Percentiles rank a stretch among this genome's conserved stretches.
Evolutionary conservation across 1,140 invertebrate species (phyloP).

Genomic region (Probaryconus sp.): DNA sequence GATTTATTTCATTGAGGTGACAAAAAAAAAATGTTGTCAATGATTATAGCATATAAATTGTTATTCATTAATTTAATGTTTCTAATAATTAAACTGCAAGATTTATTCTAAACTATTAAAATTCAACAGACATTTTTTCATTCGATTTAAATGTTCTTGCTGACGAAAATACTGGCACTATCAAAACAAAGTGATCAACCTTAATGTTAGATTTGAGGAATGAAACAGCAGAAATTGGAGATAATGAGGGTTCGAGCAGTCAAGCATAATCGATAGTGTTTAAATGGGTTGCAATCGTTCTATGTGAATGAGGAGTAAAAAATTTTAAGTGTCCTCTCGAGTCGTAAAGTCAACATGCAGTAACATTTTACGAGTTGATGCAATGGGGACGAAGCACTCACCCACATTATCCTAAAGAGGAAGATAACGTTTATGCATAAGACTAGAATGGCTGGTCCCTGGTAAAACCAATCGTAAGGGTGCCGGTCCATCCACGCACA

Average conservation of each 20-base stretch:
- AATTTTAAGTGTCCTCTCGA: constrained; percentile 9
- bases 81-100: too few relatives aligned
- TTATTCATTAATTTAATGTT: too few relatives aligned
- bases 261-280: constrained; percentile 16
- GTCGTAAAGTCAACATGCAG: constrained; percentile 10
- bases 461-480: constrained; percentile 88
- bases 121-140: too few relatives aligned
- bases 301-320: background rate
- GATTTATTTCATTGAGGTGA: too few relatives aligned
- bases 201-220: too few relatives aligned
- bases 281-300: background rate
- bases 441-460: constrained; percentile 85
- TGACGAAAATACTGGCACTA: too few relatives aligned
- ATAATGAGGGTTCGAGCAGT: too few relatives aligned
- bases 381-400: constrained; percentile 76
- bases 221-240: background rate
- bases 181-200: too few relatives aligned
- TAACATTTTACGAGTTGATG: constrained; percentile 23
- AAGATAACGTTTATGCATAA: constrained; percentile 91
- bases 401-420: constrained; percentile 95
- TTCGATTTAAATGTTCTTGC: too few relatives aligned
- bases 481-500: constrained; percentile 86
- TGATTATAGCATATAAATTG: too few relatives aligned
- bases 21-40: too few relatives aligned
- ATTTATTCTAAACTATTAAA: too few relatives aligned